Conservation (phyloP, 2,113 vertebrate species). For the Anas platyrhynchos region DNA sequence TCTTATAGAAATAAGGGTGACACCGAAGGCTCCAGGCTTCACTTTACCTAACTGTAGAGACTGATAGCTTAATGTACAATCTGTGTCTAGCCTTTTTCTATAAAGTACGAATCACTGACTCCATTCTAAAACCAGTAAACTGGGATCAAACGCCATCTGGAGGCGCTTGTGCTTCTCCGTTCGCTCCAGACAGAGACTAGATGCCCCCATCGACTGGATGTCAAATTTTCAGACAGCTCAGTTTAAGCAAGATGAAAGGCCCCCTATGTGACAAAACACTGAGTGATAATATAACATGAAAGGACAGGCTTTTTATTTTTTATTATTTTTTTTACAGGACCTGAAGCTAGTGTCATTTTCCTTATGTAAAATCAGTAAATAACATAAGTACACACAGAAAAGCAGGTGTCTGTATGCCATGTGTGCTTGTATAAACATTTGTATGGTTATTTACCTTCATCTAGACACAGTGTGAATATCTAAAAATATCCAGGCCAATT, state of each 20-base stretch:
- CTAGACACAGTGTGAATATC: background rate
- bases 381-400: background rate
- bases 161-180: background rate
- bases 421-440: background rate
- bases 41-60: background rate
- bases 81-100: background rate
- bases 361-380: background rate
- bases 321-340: background rate
- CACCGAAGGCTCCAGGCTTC: background rate
- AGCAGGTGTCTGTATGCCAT: background rate
- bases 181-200: background rate
- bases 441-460: background rate
- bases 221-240: background rate
- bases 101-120: fast-evolving
- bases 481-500: background rate
- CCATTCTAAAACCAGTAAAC: background rate
- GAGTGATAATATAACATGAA: background rate
- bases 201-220: fast-evolving
- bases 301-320: background rate
- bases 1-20: background rate
- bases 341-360: background rate
- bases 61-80: background rate
- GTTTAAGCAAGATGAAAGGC: background rate
- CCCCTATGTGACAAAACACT: background rate
- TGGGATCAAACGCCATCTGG: background rate